phyloP scores from a whole-genome alignment of 2,113 vertebrate genomes.

The Tamias sibiricus region DNA sequence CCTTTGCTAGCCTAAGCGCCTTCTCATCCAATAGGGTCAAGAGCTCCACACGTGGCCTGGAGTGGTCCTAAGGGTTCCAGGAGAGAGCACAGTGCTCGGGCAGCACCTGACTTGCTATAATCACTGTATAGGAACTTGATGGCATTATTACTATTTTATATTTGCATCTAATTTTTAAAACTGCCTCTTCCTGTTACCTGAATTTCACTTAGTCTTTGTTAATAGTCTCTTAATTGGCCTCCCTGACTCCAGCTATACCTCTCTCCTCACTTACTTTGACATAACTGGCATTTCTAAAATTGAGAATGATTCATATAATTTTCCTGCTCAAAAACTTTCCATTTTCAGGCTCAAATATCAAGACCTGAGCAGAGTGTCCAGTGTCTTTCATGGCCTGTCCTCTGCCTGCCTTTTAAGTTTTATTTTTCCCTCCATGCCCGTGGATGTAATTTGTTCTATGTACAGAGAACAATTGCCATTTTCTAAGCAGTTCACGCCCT shows the following conservation, averaged over 20 bases:
- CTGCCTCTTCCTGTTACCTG: not conserved
- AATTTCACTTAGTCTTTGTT: not conserved
- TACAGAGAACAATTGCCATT: not conserved
- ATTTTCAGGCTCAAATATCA: not conserved
- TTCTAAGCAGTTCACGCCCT: not conserved
- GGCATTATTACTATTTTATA: not conserved
- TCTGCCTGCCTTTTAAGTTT: not conserved
- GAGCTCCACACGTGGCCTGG: accelerated
- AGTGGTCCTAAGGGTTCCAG: not conserved
- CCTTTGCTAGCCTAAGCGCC: not conserved
- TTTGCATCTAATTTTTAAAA: not conserved
- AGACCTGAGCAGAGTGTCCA: not conserved
- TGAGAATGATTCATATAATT: not conserved
- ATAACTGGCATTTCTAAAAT: not conserved
- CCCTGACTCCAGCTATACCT: not conserved
- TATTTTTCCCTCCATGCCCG: not conserved
- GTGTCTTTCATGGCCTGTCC: not conserved
- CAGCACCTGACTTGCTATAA: not conserved
- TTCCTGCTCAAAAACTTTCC: not conserved
- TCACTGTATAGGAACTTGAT: accelerated
- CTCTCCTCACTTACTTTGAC: not conserved
- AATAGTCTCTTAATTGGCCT: not conserved
- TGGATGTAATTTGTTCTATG: not conserved
- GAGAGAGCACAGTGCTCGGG: not conserved
- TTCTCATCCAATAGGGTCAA: not conserved